Conservation (phyloP, 2,113 vertebrate genomes). For the Capreolus pygargus region DNA sequence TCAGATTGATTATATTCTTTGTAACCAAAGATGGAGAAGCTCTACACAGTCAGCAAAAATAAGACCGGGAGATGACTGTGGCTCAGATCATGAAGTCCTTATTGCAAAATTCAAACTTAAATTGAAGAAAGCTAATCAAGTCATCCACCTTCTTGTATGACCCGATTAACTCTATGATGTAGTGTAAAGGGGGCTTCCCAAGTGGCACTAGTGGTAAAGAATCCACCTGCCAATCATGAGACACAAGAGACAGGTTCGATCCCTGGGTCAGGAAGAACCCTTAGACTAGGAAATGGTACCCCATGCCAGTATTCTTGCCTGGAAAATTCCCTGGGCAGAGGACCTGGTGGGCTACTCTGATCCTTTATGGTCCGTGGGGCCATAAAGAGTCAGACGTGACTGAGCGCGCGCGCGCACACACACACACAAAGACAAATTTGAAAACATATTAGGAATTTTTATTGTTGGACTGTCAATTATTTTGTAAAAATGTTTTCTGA, state of each 20-base stretch:
- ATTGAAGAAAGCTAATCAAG: not conserved
- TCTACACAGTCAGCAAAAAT: not conserved
- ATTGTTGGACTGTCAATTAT: not conserved
- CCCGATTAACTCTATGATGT: not conserved
- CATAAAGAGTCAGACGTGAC: not conserved
- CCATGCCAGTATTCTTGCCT: not conserved
- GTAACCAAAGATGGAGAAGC: not conserved
- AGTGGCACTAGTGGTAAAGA: not conserved
- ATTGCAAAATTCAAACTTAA: not conserved
- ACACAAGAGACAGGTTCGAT: not conserved
- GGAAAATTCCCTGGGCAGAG: not conserved
- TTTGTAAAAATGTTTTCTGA: not conserved
- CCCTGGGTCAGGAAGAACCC: not conserved
- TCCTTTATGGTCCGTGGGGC: not conserved
- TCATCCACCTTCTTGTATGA: not conserved
- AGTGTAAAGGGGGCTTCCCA: not conserved
- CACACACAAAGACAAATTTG: not conserved
- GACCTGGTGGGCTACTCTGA: not conserved
- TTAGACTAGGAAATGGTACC: not conserved
- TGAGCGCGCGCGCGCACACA: fast-evolving
- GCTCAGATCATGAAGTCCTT: not conserved
- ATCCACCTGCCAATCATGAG: not conserved
- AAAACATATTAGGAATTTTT: not conserved
- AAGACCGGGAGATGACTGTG: not conserved
- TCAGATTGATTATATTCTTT: not conserved